phyloP scores from a whole-genome alignment of 53 echinoderm and acorn worm genomes.

The Hippasteria phrygiana region DNA sequence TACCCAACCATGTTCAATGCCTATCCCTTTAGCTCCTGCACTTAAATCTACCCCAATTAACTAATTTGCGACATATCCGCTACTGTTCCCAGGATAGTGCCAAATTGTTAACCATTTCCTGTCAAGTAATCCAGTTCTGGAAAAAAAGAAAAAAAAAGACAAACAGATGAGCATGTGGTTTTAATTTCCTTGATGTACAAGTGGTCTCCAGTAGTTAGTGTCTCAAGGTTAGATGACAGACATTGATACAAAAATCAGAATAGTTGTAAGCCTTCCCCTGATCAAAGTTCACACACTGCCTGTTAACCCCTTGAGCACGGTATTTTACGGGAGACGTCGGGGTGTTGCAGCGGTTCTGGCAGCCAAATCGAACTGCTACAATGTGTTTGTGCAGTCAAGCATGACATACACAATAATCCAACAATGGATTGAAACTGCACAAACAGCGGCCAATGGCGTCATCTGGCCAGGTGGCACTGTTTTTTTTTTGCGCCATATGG shows the following conservation, averaged over 20 bases:
- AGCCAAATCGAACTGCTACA: too few relatives aligned
- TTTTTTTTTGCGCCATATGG: too few relatives aligned
- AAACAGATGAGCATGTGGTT: neutral
- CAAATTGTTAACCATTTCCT: conserved; percentile 12
- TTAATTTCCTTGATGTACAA: neutral
- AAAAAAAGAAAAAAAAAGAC: neutral
- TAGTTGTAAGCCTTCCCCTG: neutral
- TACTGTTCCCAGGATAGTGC: neutral
- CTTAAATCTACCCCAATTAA: conserved; percentile 29
- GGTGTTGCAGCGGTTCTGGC: too few relatives aligned
- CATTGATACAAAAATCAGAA: neutral
- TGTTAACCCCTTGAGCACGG: too few relatives aligned
- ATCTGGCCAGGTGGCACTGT: too few relatives aligned
- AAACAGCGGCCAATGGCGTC: too few relatives aligned
- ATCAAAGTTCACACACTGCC: too few relatives aligned
- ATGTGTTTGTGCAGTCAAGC: too few relatives aligned
- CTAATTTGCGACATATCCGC: conserved; percentile 35
- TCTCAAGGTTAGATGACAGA: conserved; percentile 10
- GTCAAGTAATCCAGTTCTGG: conserved; percentile 6
- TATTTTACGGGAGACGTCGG: too few relatives aligned
- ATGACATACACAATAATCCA: too few relatives aligned
- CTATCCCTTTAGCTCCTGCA: neutral
- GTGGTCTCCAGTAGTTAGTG: neutral
- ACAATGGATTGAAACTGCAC: too few relatives aligned
- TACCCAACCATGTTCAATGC: neutral